Conservation (phyloP, 1,140 invertebrate genomes). For the Physella acuta region DNA sequence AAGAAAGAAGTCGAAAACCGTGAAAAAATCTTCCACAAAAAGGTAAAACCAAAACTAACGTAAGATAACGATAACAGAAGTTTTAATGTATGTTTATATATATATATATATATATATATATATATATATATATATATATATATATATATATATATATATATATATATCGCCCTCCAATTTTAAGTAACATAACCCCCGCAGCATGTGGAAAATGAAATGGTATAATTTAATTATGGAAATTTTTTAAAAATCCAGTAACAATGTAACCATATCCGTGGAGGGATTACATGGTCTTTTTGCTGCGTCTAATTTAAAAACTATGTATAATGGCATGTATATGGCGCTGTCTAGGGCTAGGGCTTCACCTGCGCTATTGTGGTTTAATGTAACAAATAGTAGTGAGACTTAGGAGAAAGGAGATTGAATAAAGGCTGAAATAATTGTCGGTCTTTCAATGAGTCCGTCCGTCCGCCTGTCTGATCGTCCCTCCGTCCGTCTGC, state of each 20-base stretch:
- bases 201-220: background rate
- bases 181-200: background rate
- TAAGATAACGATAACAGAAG: no score
- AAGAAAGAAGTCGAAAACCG: no score
- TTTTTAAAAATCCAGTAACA: background rate
- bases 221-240: background rate
- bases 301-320: background rate
- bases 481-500: background rate
- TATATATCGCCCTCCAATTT: background rate
- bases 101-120: conserved; percentile 5
- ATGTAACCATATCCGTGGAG: background rate
- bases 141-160: conserved; percentile 2
- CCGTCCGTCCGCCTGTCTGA: background rate
- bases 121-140: conserved; percentile 5
- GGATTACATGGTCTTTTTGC: background rate
- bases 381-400: background rate
- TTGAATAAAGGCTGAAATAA: background rate
- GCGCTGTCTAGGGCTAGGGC: background rate
- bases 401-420: background rate
- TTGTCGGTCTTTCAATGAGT: background rate
- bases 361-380: background rate
- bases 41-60: no score
- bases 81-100: no score
- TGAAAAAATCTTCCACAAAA: no score
- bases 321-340: background rate